These are phyloP conservation scores for Syngnathus scovelli DNA, from an alignment of 2,113 vertebrate genomes.

Conservation along the genomic window DNA sequence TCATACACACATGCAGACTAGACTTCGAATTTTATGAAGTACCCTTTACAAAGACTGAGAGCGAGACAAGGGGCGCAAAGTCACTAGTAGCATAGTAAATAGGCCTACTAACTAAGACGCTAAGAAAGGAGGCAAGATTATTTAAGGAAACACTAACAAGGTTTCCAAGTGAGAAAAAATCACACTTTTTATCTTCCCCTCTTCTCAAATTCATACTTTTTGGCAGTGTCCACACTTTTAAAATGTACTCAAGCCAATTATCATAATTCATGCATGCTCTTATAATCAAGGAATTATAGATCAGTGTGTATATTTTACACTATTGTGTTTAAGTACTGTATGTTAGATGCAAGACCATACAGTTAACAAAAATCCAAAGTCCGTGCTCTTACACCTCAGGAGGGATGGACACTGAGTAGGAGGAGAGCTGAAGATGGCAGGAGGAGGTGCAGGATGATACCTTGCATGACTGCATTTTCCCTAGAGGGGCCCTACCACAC, in stretches of 20 bases:
- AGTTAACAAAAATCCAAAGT: too few species aligned
- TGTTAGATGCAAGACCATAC: background rate
- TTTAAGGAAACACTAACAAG: slow-evolving; percentile 29
- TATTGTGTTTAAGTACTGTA: too few species aligned
- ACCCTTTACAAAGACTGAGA: slow-evolving; percentile 58
- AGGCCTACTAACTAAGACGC: slow-evolving; percentile 58
- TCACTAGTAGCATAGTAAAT: slow-evolving; percentile 73
- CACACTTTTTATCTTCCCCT: too few species aligned
- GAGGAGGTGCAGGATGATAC: slow-evolving; percentile 55
- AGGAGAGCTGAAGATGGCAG: slow-evolving; percentile 38
- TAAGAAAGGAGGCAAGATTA: slow-evolving; percentile 55
- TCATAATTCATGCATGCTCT: too few species aligned
- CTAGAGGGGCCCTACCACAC: slow-evolving; percentile 38
- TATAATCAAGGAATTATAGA: too few species aligned
- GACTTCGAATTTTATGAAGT: slow-evolving; percentile 67
- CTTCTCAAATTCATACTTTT: background rate
- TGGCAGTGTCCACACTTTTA: too few species aligned
- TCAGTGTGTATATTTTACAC: too few species aligned
- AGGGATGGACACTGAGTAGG: slow-evolving; percentile 25
- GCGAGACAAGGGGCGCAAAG: slow-evolving; percentile 63
- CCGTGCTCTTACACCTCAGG: background rate
- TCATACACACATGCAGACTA: slow-evolving; percentile 25
- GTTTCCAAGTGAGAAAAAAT: background rate
- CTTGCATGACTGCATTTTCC: slow-evolving; percentile 69
- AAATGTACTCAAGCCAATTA: too few species aligned